Conservation (phyloP, 2,113 vertebrate species). For the Mus spicilegus region DNA sequence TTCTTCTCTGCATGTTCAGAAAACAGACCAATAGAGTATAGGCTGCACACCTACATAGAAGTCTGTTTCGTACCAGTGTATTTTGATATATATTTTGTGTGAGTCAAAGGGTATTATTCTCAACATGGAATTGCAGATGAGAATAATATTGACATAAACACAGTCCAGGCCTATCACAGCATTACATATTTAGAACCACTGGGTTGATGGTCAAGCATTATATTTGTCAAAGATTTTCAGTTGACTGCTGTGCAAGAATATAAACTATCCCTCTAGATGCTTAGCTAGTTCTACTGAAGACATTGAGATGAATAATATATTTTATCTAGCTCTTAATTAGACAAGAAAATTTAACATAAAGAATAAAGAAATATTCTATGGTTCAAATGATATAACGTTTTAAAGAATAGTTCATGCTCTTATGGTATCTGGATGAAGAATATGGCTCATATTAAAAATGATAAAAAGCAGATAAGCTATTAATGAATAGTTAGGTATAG, state of each 20-base stretch:
- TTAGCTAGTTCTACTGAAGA: neutral
- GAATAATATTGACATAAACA: neutral
- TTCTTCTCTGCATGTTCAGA: neutral
- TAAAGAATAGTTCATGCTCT: neutral
- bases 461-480: slow-evolving; percentile 4
- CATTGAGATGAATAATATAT: neutral
- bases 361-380: neutral
- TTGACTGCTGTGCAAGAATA: neutral
- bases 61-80: neutral
- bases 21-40: neutral
- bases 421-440: neutral
- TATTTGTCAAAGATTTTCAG: neutral
- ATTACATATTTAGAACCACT: neutral
- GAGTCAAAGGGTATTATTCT: neutral
- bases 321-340: neutral
- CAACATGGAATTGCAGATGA: neutral
- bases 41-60: neutral
- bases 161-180: neutral
- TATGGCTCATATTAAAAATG: neutral
- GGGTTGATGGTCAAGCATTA: neutral
- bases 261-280: neutral
- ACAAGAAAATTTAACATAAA: neutral
- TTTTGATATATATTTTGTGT: neutral
- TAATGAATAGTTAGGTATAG: neutral
- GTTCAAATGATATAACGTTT: neutral